Conservation (phyloP, 1,140 invertebrate genomes). For the Drosophila sproati region DNA sequence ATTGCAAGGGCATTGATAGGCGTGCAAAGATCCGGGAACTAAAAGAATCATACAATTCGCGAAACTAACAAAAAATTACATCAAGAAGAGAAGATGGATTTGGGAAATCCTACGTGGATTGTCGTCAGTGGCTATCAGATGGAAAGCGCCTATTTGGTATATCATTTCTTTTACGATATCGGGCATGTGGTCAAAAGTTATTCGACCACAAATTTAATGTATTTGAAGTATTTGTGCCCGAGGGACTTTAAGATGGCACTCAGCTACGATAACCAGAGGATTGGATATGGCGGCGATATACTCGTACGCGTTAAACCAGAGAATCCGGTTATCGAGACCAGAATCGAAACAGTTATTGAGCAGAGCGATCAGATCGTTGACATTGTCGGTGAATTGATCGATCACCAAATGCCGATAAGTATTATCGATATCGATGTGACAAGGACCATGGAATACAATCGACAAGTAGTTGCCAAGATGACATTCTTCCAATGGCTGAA, state of each 20-base stretch:
- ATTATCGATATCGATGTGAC: slow-evolving; percentile 15
- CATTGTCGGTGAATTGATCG: no score
- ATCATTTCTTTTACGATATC: slow-evolving; percentile 60
- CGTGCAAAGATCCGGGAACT: neutral
- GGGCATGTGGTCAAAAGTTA: slow-evolving; percentile 38
- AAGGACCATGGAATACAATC: no score
- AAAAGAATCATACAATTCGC: neutral
- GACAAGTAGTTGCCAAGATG: neutral
- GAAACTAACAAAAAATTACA: neutral
- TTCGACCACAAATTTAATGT: slow-evolving; percentile 44
- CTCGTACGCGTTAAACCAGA: slow-evolving; percentile 35
- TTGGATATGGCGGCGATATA: slow-evolving; percentile 63
- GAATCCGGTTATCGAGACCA: slow-evolving; percentile 16
- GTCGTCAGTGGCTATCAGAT: slow-evolving; percentile 45
- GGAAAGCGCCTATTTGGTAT: slow-evolving; percentile 28
- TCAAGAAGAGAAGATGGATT: neutral
- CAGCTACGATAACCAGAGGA: slow-evolving; percentile 57
- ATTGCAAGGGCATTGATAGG: neutral
- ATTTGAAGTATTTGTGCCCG: slow-evolving; percentile 48
- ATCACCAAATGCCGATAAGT: neutral
- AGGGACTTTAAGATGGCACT: slow-evolving; percentile 50
- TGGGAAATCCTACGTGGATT: slow-evolving; percentile 46
- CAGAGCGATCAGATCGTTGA: neutral
- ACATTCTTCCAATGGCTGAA: slow-evolving; percentile 49
- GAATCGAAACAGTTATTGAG: slow-evolving; percentile 8